Percentiles rank a stretch among this genome's conserved stretches.
phyloP scores from a whole-genome alignment of 2,113 vertebrate genomes.

The Hippotragus niger region DNA sequence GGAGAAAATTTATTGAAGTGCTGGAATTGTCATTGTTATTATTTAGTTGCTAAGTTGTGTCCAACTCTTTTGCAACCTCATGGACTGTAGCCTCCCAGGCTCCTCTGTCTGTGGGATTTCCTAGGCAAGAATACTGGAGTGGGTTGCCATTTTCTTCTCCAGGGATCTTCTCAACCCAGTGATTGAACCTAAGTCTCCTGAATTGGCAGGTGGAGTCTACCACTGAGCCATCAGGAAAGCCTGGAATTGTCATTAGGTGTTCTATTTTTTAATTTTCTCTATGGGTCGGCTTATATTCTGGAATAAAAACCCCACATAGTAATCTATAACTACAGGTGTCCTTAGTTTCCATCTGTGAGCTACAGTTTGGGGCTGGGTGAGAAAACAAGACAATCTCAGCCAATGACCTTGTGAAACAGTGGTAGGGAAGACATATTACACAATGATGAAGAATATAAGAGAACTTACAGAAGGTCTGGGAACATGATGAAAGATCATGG shows the following conservation, averaged over 20 bases:
- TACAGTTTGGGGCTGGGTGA: not conserved
- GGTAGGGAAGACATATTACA: not conserved
- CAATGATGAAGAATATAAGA: not conserved
- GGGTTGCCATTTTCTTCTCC: not conserved
- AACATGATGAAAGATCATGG: not conserved
- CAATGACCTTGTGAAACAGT: not conserved
- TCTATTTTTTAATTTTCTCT: conserved; percentile 11
- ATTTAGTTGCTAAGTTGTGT: not conserved
- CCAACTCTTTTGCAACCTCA: not conserved
- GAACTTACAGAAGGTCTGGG: not conserved
- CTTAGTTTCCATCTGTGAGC: not conserved
- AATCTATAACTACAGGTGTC: not conserved
- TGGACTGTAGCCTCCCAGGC: not conserved
- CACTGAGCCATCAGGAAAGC: not conserved
- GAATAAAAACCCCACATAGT: not conserved
- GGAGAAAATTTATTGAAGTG: not conserved
- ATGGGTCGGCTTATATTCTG: not conserved
- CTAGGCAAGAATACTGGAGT: not conserved
- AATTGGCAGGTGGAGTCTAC: not conserved
- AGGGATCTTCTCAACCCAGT: not conserved
- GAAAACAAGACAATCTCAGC: not conserved
- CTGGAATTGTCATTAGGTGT: not conserved
- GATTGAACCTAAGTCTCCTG: not conserved
- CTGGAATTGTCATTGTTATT: not conserved
- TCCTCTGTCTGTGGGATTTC: not conserved